Conservation (phyloP, 1,140 invertebrate genomes). For the Triops longicaudatus region DNA sequence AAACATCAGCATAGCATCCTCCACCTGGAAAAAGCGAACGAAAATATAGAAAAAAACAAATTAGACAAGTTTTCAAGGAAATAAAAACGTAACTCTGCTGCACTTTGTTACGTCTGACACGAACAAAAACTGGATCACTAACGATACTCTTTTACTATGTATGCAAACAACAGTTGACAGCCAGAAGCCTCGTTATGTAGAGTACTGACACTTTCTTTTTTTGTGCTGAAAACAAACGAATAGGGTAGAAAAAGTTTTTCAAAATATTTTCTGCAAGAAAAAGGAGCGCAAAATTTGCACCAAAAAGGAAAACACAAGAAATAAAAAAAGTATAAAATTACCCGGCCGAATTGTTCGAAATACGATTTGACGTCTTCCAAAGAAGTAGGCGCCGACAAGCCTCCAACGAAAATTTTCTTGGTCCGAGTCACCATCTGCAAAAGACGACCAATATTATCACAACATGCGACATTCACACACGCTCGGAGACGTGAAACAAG, state of each 20-base stretch:
- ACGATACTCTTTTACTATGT: not conserved
- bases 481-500: not conserved
- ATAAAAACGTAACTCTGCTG: too few species aligned
- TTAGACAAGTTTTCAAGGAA: too few species aligned
- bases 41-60: slow-evolving; percentile 23
- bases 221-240: too few species aligned
- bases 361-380: slow-evolving; percentile 99
- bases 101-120: not conserved
- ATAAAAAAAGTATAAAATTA: slow-evolving; percentile 49
- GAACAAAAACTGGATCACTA: not conserved
- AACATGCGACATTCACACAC: not conserved
- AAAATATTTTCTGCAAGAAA: too few species aligned
- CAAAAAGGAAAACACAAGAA: slow-evolving; percentile 25
- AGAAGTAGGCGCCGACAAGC: slow-evolving; percentile 95
- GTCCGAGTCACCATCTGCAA: slow-evolving; percentile 99
- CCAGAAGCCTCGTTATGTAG: too few species aligned
- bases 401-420: slow-evolving; percentile 99
- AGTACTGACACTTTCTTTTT: too few species aligned
- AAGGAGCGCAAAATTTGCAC: too few species aligned
- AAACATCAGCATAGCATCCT: slow-evolving; percentile 99
- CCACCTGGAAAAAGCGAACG: slow-evolving; percentile 71
- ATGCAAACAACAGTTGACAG: not conserved
- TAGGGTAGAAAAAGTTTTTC: too few species aligned
- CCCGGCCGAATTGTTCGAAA: slow-evolving; percentile 98
- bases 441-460: slow-evolving; percentile 27